Evolutionary conservation across 1,140 invertebrate genomes (phyloP).

Genomic region (Heliconius congener): DNA sequence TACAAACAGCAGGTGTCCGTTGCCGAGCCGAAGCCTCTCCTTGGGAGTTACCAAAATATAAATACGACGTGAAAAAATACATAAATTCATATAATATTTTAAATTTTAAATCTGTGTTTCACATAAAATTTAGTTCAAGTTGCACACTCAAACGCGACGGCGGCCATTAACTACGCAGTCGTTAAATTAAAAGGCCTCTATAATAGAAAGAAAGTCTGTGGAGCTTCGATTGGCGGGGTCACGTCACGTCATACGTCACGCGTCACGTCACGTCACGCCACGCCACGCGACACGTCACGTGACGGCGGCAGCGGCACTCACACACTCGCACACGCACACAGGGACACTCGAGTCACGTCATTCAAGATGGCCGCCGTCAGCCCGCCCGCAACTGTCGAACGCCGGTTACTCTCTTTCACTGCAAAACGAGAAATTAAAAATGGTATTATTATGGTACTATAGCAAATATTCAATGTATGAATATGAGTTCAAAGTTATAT

Average conservation of each 20-base stretch:
- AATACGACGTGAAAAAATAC: conserved; percentile 8
- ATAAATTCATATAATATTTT: conserved; percentile 6
- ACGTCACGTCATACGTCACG: conserved; percentile 7
- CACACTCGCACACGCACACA: conserved; percentile 37
- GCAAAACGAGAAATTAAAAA: conserved; percentile 42
- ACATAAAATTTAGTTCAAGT: conserved; percentile 13
- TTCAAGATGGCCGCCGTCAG: conserved; percentile 69
- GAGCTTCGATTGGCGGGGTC: conserved; percentile 16
- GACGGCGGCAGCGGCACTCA: conserved; percentile 25
- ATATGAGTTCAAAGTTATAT: background rate
- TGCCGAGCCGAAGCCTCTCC: background rate
- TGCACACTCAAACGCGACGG: conserved; percentile 20
- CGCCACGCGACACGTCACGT: conserved; percentile 10
- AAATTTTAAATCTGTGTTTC: conserved; percentile 11
- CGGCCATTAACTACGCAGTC: conserved; percentile 38
- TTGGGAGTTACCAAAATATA: background rate
- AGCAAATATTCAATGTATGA: background rate
- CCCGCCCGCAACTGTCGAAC: conserved; percentile 66
- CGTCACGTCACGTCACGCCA: conserved; percentile 6
- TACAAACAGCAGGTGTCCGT: background rate
- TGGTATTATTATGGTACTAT: background rate
- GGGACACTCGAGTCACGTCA: conserved; percentile 50
- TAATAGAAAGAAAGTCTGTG: conserved; percentile 50
- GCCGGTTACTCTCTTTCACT: conserved; percentile 74
- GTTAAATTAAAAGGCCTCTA: conserved; percentile 49